Evolutionary conservation across 2,113 vertebrate species (phyloP).

Genomic region (human): DNA sequence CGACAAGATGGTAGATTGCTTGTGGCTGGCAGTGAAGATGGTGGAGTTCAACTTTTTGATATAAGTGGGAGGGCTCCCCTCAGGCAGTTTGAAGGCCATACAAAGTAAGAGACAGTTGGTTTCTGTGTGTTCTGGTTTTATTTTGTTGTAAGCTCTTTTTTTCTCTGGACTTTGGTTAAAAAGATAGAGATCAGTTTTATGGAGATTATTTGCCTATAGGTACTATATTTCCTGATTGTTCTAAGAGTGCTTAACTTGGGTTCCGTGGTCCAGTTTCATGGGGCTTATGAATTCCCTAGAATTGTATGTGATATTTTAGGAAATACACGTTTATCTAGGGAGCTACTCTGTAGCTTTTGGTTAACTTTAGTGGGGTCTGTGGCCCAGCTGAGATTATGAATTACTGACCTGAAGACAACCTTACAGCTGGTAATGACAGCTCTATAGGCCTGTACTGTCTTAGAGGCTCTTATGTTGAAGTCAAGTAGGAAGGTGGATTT

Average conservation of each 20-base stretch:
- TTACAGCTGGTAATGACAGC: not conserved
- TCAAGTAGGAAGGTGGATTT: not conserved
- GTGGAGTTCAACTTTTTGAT: slow-evolving; percentile 92
- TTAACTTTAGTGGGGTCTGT: not conserved
- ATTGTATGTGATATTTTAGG: not conserved
- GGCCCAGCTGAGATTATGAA: not conserved
- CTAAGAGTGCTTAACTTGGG: not conserved
- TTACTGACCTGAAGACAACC: not conserved
- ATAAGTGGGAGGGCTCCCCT: slow-evolving; percentile 90
- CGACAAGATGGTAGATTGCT: slow-evolving; percentile 93
- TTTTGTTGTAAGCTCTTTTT: not conserved
- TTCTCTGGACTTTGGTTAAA: slow-evolving; percentile 25
- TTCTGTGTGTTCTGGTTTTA: not conserved
- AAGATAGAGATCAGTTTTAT: not conserved
- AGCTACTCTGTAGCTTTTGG: not conserved
- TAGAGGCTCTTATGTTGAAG: not conserved
- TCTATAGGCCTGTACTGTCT: not conserved
- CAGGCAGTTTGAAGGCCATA: slow-evolving; percentile 92
- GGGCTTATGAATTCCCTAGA: not conserved
- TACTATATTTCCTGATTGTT: slow-evolving; percentile 14
- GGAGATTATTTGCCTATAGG: not conserved
- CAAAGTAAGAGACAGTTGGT: slow-evolving; percentile 88
- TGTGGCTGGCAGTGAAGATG: slow-evolving; percentile 93
- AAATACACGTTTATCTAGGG: not conserved
- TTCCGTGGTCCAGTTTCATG: not conserved